Conservation (phyloP, 2,888 invertebrate species). For the Acholoe squamosa region DNA sequence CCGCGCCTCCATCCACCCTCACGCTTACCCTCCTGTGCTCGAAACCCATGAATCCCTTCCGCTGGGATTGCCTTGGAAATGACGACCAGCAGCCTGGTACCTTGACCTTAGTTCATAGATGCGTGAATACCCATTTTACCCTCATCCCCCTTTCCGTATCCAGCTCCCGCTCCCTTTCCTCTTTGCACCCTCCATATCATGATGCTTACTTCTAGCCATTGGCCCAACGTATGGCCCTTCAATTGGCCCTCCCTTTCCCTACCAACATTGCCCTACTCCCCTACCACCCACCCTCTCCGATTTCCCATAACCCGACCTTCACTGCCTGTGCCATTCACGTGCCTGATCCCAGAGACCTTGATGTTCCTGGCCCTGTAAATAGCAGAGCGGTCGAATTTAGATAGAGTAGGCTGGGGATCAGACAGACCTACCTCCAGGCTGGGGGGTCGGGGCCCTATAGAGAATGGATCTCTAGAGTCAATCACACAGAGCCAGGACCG, state of each 20-base stretch:
- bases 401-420: slow-evolving; percentile 19
- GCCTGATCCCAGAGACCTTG: background rate
- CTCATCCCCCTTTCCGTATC: too few relatives aligned
- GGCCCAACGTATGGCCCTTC: too few relatives aligned
- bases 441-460: background rate
- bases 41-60: background rate
- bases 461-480: slow-evolving; percentile 22
- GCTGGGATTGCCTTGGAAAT: background rate
- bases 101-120: background rate
- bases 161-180: too few relatives aligned
- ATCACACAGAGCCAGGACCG: background rate
- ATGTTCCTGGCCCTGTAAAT: slow-evolving; percentile 29
- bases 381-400: slow-evolving; percentile 17
- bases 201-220: too few relatives aligned
- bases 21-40: too few relatives aligned
- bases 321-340: background rate
- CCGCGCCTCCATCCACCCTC: too few relatives aligned
- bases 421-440: background rate
- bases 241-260: too few relatives aligned
- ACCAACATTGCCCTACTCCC: too few relatives aligned
- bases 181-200: too few relatives aligned
- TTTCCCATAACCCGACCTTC: background rate
- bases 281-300: background rate
- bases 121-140: too few relatives aligned
- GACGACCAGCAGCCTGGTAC: background rate